These are phyloP conservation scores for Cyprinodon brontotheroides DNA, from an alignment of 2,113 vertebrate species.

Conservation along the genomic window DNA sequence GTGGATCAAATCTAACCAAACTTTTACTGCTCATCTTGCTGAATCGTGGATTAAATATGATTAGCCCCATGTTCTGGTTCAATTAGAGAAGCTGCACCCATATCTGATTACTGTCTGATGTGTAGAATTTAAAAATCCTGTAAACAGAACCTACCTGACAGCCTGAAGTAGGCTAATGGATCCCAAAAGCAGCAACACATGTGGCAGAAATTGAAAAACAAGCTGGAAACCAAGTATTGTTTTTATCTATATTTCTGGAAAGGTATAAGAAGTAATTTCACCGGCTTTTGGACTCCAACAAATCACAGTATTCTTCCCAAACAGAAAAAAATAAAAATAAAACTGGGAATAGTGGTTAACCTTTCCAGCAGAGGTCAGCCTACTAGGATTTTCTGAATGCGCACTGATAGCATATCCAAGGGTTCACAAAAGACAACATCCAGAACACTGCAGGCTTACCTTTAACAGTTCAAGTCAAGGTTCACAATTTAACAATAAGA, in stretches of 20 bases:
- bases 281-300: neutral
- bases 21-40: neutral
- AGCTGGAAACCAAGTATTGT: neutral
- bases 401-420: too few species aligned
- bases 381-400: too few species aligned
- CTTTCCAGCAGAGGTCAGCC: too few species aligned
- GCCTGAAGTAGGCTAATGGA: neutral
- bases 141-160: neutral
- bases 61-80: neutral
- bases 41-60: neutral
- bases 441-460: neutral
- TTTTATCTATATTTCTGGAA: neutral
- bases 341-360: too few species aligned
- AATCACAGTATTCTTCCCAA: neutral
- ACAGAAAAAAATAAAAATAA: too few species aligned
- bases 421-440: neutral
- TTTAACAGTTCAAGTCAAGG: neutral
- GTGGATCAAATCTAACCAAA: neutral
- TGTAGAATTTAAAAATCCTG: neutral
- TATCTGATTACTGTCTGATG: neutral
- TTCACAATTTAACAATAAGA: neutral
- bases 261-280: neutral
- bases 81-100: neutral
- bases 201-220: neutral
- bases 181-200: neutral